Percentiles rank a stretch among this genome's conserved stretches.
phyloP scores from a whole-genome alignment of 2,888 invertebrate species.

The Tubiluchus corallicola region DNA sequence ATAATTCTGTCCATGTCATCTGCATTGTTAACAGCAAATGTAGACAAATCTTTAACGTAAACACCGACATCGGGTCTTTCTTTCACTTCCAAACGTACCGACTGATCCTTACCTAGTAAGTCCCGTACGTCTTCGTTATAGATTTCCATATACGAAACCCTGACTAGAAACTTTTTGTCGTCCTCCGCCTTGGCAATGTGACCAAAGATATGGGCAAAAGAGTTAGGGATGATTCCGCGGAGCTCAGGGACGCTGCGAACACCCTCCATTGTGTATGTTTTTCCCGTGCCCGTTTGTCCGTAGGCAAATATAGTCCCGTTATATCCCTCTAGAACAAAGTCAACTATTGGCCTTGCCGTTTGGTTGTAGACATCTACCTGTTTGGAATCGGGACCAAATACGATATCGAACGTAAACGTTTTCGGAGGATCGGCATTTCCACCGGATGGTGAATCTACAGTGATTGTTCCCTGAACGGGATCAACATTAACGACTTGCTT shows the following conservation, averaged over 20 bases:
- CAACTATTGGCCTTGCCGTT: conserved; percentile 87
- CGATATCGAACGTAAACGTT: conserved; percentile 81
- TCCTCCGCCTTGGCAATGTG: conserved; percentile 85
- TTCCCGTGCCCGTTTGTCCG: conserved; percentile 71
- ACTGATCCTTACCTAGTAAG: conserved; percentile 69
- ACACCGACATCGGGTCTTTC: conserved; percentile 91
- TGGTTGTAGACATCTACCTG: conserved; percentile 86
- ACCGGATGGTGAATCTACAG: conserved; percentile 51
- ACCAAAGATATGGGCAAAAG: conserved; percentile 95
- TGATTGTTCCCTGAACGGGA: conserved; percentile 49
- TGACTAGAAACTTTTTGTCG: conserved; percentile 83
- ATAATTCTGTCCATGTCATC: conserved; percentile 85
- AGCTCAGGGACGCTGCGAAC: conserved; percentile 65
- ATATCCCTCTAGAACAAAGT: conserved; percentile 58
- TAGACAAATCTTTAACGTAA: conserved; percentile 89
- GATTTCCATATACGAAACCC: conserved; percentile 94
- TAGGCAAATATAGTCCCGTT: conserved; percentile 41
- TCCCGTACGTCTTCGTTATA: conserved; percentile 98
- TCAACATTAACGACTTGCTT: conserved; percentile 46
- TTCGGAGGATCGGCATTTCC: conserved; percentile 53
- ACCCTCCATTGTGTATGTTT: conserved; percentile 97
- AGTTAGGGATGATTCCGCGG: conserved; percentile 91
- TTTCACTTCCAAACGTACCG: conserved; percentile 57
- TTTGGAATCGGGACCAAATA: conserved; percentile 65
- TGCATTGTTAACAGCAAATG: conserved; percentile 92